phyloP scores from a whole-genome alignment of 2,888 invertebrate genomes.

The Drosophila basisetae region DNA sequence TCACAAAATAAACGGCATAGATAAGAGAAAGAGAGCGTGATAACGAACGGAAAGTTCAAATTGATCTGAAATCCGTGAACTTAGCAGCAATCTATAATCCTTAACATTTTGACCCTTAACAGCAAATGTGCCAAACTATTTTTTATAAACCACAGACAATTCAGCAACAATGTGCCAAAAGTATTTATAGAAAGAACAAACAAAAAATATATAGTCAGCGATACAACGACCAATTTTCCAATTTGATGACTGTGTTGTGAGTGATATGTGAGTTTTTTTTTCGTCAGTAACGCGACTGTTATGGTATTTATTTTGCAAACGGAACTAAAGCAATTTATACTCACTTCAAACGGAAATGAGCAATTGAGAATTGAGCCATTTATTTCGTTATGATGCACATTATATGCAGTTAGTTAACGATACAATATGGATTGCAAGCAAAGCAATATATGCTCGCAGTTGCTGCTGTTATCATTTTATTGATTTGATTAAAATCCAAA shows the following conservation, averaged over 20 bases:
- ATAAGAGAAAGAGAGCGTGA: background rate
- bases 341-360: background rate
- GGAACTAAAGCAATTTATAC: slow-evolving; percentile 7
- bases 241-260: background rate
- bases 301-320: slow-evolving; percentile 2
- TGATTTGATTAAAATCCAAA: slow-evolving; percentile 77
- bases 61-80: background rate
- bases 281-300: background rate
- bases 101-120: slow-evolving; percentile 3
- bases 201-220: background rate
- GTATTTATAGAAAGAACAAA: background rate
- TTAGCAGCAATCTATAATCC: slow-evolving; percentile 1
- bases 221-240: background rate
- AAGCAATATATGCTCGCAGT: background rate
- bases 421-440: background rate
- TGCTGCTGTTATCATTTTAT: slow-evolving; percentile 45
- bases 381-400: background rate
- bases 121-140: slow-evolving; percentile 1
- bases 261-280: background rate
- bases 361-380: slow-evolving; percentile 7
- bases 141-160: background rate
- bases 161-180: slow-evolving; percentile 1
- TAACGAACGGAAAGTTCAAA: background rate
- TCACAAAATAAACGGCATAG: background rate
- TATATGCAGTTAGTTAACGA: background rate